phyloP scores from a whole-genome alignment of 2,113 vertebrate species.

The Clarias macrocephalus region DNA sequence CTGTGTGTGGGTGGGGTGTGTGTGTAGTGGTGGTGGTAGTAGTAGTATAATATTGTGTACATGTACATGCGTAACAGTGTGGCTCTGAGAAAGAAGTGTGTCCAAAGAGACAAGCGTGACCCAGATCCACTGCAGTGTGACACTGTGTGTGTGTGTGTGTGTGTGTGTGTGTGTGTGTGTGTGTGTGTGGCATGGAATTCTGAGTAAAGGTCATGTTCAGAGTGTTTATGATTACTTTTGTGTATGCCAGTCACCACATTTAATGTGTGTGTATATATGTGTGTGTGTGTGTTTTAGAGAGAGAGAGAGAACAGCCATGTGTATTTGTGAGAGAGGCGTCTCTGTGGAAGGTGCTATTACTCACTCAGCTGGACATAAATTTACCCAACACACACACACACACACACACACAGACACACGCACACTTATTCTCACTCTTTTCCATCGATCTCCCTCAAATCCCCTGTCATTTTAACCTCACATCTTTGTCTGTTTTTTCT shows the following conservation, averaged over 20 bases:
- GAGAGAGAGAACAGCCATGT: not conserved
- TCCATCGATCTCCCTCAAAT: conserved; percentile 5
- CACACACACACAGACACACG: conserved; percentile 12
- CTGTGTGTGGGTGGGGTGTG: conserved; percentile 29
- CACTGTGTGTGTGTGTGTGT: conserved; percentile 24
- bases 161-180: conserved; percentile 16
- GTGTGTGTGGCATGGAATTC: conserved; percentile 12
- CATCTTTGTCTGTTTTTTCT: conserved; percentile 15
- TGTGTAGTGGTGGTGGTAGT: not conserved
- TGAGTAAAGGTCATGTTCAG: conserved; percentile 35
- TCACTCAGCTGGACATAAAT: conserved; percentile 54
- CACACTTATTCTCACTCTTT: conserved; percentile 8
- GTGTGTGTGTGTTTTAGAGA: not conserved
- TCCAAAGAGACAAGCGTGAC: conserved; percentile 42
- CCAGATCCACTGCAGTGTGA: conserved; percentile 37
- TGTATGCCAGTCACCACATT: not conserved
- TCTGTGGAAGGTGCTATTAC: conserved; percentile 47
- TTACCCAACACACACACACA: conserved; percentile 32
- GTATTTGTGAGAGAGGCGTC: conserved; percentile 13
- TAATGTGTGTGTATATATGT: not conserved
- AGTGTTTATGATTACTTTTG: conserved; percentile 23
- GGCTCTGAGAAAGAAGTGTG: conserved; percentile 12
- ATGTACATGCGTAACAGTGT: conserved; percentile 3
- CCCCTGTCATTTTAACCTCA: conserved; percentile 1
- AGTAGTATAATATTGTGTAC: conserved; percentile 12